These are phyloP conservation scores for Argyra leucocephala DNA, from an alignment of 2,888 invertebrate genomes.

Conservation along the genomic window DNA sequence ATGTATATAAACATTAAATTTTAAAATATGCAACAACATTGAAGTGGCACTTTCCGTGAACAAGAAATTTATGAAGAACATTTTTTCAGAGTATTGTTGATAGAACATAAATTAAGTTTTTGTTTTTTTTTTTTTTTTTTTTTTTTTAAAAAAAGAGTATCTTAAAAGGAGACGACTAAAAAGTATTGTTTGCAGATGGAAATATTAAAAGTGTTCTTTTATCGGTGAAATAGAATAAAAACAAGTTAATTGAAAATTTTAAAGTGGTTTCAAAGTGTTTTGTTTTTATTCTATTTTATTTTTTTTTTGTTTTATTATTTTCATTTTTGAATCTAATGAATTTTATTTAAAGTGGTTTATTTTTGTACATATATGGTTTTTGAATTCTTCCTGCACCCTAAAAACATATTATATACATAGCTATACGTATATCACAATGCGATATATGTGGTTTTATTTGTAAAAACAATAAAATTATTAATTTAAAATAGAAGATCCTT, in stretches of 20 bases:
- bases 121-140: background rate
- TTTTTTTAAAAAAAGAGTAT: background rate
- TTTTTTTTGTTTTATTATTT: too few species aligned
- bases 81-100: background rate
- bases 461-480: too few species aligned
- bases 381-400: too few species aligned
- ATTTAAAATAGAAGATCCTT: too few species aligned
- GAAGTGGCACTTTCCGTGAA: conserved; percentile 1
- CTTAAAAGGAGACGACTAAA: background rate
- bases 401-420: too few species aligned
- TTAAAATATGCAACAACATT: background rate
- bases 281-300: too few species aligned
- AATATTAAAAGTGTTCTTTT: background rate
- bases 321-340: background rate
- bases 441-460: too few species aligned
- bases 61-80: background rate
- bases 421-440: too few species aligned
- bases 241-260: conserved; percentile 2
- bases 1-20: background rate
- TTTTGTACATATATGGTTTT: background rate
- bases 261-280: background rate
- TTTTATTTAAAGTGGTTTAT: conserved; percentile 3
- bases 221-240: background rate
- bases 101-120: conserved; percentile 6
- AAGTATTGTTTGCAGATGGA: background rate